Evolutionary conservation across 2,113 vertebrate genomes (phyloP).

Genomic region (Catharus bicknelli): DNA sequence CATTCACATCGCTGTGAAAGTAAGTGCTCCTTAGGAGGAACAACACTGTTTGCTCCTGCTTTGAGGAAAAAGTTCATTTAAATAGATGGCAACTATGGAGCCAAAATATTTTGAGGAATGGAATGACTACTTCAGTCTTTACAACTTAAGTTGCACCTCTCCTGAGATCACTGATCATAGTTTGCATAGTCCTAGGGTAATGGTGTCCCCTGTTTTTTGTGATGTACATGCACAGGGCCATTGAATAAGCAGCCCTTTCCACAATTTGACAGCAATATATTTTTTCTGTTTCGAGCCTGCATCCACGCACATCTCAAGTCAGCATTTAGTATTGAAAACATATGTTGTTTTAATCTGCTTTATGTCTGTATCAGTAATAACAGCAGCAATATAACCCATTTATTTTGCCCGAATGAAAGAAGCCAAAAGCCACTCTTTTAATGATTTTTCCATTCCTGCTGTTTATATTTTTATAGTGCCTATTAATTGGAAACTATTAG

Average conservation of each 20-base stretch:
- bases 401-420: slow-evolving; percentile 23
- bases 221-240: not conserved
- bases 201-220: not conserved
- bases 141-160: not conserved
- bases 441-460: slow-evolving; percentile 29
- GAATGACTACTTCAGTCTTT: not conserved
- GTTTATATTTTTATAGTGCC: not conserved
- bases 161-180: not conserved
- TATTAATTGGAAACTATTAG: slow-evolving; percentile 45
- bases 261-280: not conserved
- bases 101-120: not conserved
- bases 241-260: not conserved
- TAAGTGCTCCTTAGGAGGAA: not conserved
- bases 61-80: not conserved
- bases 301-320: not conserved
- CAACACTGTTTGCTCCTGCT: not conserved
- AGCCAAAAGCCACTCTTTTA: slow-evolving; percentile 5
- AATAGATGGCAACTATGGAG: not conserved
- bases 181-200: not conserved
- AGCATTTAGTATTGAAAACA: slow-evolving; percentile 35
- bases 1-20: not conserved
- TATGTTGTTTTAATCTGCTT: slow-evolving; percentile 61
- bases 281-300: not conserved
- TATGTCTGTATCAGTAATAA: slow-evolving; percentile 53
- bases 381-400: slow-evolving; percentile 41